Conservation (phyloP, 2,797 vertebrate genomes). For the Enoplosus armatus region DNA sequence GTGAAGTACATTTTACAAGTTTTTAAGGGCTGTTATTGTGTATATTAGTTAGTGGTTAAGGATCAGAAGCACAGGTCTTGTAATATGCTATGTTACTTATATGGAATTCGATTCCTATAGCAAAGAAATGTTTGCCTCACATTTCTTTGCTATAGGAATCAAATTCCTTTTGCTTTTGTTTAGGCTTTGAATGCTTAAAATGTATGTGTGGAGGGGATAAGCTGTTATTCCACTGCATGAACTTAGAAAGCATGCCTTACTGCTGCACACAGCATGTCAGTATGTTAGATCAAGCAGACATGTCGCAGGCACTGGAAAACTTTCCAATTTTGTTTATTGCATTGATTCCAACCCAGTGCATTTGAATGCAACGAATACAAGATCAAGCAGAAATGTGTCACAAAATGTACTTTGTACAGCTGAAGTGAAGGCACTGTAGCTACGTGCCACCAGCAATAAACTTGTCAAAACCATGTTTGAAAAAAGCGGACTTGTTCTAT, state of each 20-base stretch:
- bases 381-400: conserved; percentile 24
- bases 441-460: conserved; percentile 53
- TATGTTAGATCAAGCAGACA: conserved; percentile 12
- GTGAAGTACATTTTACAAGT: neutral
- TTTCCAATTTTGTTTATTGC: conserved; percentile 58
- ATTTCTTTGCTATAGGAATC: too few species aligned
- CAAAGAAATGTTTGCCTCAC: neutral
- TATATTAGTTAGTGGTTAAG: neutral
- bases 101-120: neutral
- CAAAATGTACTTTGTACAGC: conserved; percentile 25
- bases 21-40: conserved; percentile 38
- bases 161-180: too few species aligned
- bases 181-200: conserved; percentile 11
- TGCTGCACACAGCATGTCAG: conserved; percentile 13
- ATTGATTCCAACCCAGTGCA: conserved; percentile 32
- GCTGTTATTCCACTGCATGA: conserved; percentile 26
- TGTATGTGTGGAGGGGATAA: neutral
- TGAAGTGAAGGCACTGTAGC: conserved; percentile 44
- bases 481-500: neutral
- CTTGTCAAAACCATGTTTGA: conserved; percentile 1
- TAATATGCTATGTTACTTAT: conserved; percentile 21
- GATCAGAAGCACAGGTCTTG: neutral
- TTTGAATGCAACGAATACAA: conserved; percentile 25
- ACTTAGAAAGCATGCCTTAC: conserved; percentile 23
- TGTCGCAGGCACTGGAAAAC: conserved; percentile 6